Base-by-base conservation (phyloP, 2,113 vertebrate species). In the Gadus macrocephalus region DNA sequence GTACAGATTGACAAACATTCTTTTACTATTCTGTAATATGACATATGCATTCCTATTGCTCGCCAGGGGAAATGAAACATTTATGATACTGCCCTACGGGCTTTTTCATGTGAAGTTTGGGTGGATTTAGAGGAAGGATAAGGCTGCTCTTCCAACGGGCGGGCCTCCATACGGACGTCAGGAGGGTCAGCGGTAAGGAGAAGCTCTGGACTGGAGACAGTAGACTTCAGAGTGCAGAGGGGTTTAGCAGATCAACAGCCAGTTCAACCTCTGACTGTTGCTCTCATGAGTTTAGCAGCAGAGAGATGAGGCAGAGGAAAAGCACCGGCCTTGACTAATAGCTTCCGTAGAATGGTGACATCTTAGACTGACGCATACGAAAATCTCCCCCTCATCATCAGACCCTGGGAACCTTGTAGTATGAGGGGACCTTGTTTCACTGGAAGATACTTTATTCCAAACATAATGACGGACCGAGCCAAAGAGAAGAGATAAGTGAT, bases 11-110 rank as follows among this genome's bases (percentile, higher is more conserved):
- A 81, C 76, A 74, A 81, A 71, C 79, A 78, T 82, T 83, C 61
- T 74, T 74, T 62, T 19, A 35, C 77, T 75, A 78, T 83, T 79
- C 76, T 83, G 68, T 77, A 75, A 74, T 81, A 87, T 88, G 85
- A 87, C 87, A 87, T 83, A 88, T 88, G 79, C 85, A 79, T 80
- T 87, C 77, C 81, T 78, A 77, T 85, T 85, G 82, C 86, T 85
- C 82, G 83, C 80, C 82, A 89, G 83, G 89, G 91, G 90, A 92
- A 92, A 92, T 92, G 61, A 92, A 92, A 92, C 89, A 89, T 91
- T 92, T 91, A 87, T 90, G 85, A 86, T 88, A 73, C 71, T 79
- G 71, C 81, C 87, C 85, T 53, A 49, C 68, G 76, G 88, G 76
- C 74, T 84, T 83, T 78, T 68, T 79, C 76, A 69, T 70, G 75